phyloP scores from a whole-genome alignment of 2,113 vertebrate genomes.

The Trinectes maculatus region DNA sequence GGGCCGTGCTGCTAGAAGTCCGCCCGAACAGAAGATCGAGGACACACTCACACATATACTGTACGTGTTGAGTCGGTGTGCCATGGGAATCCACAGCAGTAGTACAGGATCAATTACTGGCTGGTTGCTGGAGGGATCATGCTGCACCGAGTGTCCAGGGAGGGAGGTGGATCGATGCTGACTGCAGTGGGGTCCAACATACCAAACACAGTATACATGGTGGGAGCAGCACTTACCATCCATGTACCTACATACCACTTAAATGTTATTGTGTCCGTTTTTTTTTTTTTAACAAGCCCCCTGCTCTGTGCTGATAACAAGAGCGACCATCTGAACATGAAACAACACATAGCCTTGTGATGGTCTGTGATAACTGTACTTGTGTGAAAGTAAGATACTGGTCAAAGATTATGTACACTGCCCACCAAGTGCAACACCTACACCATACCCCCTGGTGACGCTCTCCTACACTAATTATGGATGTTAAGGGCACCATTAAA shows the following conservation, averaged over 20 bases:
- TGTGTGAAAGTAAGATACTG: conserved; percentile 14
- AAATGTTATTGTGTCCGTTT: conserved; percentile 11
- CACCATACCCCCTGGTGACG: neutral
- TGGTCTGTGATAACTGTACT: conserved; percentile 9
- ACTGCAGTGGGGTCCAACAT: conserved; percentile 66
- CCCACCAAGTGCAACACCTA: conserved; percentile 10
- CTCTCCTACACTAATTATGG: conserved; percentile 11
- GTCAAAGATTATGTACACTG: conserved; percentile 8
- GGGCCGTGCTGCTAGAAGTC: conserved; percentile 37
- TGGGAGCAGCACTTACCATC: conserved; percentile 35
- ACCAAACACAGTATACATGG: conserved; percentile 50
- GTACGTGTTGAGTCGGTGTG: conserved; percentile 48
- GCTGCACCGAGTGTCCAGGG: conserved; percentile 71
- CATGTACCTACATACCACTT: conserved; percentile 39
- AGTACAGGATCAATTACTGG: conserved; percentile 80
- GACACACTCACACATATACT: conserved; percentile 29
- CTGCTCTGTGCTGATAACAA: conserved; percentile 29
- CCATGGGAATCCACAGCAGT: conserved; percentile 65
- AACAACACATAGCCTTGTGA: conserved; percentile 6
- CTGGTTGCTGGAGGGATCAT: conserved; percentile 77
- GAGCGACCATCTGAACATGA: conserved; percentile 20
- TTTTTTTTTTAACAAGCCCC: conserved; percentile 35
- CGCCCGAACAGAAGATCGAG: conserved; percentile 48
- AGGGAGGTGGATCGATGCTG: conserved; percentile 74
- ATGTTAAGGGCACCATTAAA: neutral